A percentile compares a stretch with the other conserved stretches of the same genome.
Conservation (phyloP, 2,113 vertebrate species). For the Ammodytes marinus region DNA sequence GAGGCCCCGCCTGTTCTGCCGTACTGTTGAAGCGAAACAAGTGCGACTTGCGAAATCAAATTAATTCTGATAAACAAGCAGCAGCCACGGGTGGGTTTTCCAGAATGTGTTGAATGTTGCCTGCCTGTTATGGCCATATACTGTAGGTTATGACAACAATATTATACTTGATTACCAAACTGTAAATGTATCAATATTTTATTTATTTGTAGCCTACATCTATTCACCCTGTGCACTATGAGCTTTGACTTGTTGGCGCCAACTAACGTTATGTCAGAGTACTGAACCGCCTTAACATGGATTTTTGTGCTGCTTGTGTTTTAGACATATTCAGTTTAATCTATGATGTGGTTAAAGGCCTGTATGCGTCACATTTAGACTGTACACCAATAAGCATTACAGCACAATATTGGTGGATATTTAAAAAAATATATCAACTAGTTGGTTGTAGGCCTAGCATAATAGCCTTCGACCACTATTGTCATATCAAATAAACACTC, state of each 20-base stretch:
- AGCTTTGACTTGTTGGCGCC: background rate
- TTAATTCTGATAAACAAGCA: slow-evolving; percentile 37
- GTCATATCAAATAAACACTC: too few relatives aligned
- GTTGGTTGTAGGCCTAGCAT: too few relatives aligned
- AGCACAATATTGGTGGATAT: background rate
- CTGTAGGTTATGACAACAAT: slow-evolving; percentile 10
- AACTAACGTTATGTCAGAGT: background rate
- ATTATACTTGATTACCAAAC: slow-evolving; percentile 5
- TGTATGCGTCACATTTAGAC: background rate
- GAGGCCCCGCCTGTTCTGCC: slow-evolving; percentile 28
- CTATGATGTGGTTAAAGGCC: background rate
- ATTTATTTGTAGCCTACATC: too few relatives aligned
- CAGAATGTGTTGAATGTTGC: slow-evolving; percentile 49
- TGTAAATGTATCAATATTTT: background rate
- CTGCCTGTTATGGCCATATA: background rate
- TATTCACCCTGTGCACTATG: background rate
- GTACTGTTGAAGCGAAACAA: background rate
- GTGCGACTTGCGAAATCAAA: slow-evolving; percentile 14
- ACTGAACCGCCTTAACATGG: too few relatives aligned
- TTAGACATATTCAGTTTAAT: background rate
- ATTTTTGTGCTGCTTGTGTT: background rate
- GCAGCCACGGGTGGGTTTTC: slow-evolving; percentile 74
- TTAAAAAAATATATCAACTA: too few relatives aligned
- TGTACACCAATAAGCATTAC: background rate
- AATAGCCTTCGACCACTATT: too few relatives aligned